Conservation (phyloP, 2,113 vertebrate genomes). For the Sterrhoptilus dennistouni region DNA sequence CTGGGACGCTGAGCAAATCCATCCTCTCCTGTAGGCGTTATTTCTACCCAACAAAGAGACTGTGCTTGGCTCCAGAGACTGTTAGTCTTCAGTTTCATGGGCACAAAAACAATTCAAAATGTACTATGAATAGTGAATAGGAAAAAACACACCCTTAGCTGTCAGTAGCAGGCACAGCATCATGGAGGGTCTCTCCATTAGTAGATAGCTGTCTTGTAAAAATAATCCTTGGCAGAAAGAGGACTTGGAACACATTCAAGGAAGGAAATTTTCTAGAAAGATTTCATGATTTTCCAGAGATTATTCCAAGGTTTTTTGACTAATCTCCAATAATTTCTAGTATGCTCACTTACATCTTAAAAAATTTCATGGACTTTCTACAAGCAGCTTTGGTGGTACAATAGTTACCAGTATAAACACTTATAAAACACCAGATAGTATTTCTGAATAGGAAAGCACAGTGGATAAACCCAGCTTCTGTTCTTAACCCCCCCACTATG, state of each 20-base stretch:
- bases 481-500: not conserved
- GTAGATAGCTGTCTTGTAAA: not conserved
- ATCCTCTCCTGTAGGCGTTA: slow-evolving; percentile 65
- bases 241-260: not conserved
- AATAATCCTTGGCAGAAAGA: slow-evolving; percentile 19
- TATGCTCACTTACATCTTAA: not conserved
- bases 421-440: not conserved
- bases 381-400: not conserved
- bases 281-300: not conserved
- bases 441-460: not conserved
- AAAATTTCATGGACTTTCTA: not conserved
- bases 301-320: not conserved
- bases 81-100: slow-evolving; percentile 51
- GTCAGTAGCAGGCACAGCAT: slow-evolving; percentile 31
- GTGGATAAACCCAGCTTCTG: not conserved
- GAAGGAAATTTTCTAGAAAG: not conserved
- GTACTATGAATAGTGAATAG: slow-evolving; percentile 56
- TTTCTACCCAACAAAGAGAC: slow-evolving; percentile 62
- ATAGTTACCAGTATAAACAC: not conserved
- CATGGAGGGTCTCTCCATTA: slow-evolving; percentile 11
- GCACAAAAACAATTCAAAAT: slow-evolving; percentile 57
- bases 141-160: slow-evolving; percentile 1
- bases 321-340: not conserved
- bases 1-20: slow-evolving; percentile 58
- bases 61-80: slow-evolving; percentile 53